Conservation (phyloP, 2,113 vertebrate genomes). For the Zosterops borbonicus region DNA sequence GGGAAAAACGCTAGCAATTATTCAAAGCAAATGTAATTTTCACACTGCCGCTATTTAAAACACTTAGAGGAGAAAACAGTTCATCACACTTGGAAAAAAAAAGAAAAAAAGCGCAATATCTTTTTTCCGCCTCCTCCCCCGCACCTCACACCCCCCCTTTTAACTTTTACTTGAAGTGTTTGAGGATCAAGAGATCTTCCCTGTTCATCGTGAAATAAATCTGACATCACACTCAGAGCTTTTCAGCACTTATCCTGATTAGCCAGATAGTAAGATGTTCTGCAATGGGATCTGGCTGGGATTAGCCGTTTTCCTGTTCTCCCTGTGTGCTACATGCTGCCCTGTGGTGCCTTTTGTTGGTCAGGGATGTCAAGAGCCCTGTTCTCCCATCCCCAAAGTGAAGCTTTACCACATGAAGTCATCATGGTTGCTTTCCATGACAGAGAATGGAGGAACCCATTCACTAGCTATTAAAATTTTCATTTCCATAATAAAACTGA, state of each 20-base stretch:
- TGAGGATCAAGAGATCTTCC: conserved; percentile 73
- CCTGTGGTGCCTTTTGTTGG: neutral
- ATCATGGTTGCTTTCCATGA: neutral
- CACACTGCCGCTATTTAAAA: conserved; percentile 70
- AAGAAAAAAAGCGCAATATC: conserved; percentile 66
- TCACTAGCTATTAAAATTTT: neutral
- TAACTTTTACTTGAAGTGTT: conserved; percentile 71
- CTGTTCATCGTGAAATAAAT: conserved; percentile 71
- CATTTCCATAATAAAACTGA: neutral
- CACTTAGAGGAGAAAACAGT: conserved; percentile 68
- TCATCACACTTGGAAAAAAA: conserved; percentile 62
- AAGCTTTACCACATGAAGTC: neutral
- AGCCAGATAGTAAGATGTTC: conserved; percentile 65
- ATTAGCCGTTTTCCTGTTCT: conserved; percentile 29
- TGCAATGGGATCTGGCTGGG: conserved; percentile 54
- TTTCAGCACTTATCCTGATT: conserved; percentile 72
- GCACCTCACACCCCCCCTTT: conserved; percentile 62
- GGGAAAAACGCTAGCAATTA: conserved; percentile 63
- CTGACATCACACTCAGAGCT: conserved; percentile 68
- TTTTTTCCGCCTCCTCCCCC: conserved; percentile 66
- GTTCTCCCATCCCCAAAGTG: neutral
- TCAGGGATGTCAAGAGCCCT: neutral
- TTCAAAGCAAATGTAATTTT: conserved; percentile 71
- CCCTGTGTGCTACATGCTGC: neutral
- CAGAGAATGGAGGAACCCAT: neutral